Conservation (phyloP, 2,888 invertebrate genomes). For the Seira musarum region DNA sequence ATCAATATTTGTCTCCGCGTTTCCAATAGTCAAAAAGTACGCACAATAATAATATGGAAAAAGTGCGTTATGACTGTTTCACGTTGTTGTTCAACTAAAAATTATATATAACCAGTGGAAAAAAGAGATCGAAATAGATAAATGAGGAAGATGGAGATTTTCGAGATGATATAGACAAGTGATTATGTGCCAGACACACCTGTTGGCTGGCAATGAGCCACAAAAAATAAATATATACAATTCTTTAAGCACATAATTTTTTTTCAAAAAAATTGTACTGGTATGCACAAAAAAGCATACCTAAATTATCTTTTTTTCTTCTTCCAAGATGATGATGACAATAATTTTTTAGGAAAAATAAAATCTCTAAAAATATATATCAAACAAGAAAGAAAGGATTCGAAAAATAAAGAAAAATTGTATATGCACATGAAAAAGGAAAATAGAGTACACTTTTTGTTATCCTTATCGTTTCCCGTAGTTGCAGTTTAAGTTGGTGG, state of each 20-base stretch:
- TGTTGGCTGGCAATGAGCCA: conserved; percentile 56
- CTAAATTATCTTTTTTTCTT: neutral
- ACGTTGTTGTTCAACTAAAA: conserved; percentile 22
- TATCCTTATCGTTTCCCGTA: conserved; percentile 6
- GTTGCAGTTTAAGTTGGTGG: neutral
- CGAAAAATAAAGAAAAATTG: conserved; percentile 34
- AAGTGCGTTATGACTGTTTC: conserved; percentile 31
- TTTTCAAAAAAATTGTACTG: neutral
- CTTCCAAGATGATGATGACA: conserved; percentile 18
- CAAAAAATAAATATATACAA: conserved; percentile 37
- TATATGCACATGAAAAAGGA: conserved; percentile 34
- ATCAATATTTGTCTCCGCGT: too few relatives aligned
- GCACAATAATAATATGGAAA: conserved; percentile 14
- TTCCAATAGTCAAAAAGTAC: neutral
- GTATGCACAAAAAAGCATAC: neutral
- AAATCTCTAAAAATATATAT: neutral
- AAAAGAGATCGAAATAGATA: conserved; percentile 49
- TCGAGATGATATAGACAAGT: conserved; percentile 46
- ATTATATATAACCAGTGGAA: conserved; percentile 24
- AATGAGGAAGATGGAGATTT: conserved; percentile 42
- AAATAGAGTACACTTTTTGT: conserved; percentile 41
- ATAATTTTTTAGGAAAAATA: conserved; percentile 46
- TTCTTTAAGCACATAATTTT: neutral
- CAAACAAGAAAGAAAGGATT: neutral
- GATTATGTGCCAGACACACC: conserved; percentile 59